These are phyloP conservation scores for Caenorhabditis uteleia DNA, from an alignment of 2,888 invertebrate genomes.

Conservation along the genomic window DNA sequence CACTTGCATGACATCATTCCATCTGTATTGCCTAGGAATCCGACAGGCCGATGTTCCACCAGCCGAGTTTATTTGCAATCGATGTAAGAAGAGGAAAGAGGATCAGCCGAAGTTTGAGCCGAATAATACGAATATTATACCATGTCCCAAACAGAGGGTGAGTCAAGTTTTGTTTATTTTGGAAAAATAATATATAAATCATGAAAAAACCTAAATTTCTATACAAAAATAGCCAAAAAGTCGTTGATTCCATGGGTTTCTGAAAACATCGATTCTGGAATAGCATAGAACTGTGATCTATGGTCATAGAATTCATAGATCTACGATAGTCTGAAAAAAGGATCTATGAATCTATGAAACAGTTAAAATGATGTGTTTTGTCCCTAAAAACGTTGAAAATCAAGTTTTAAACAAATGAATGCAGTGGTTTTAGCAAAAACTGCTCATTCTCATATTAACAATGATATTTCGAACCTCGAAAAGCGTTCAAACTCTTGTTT, in stretches of 20 bases:
- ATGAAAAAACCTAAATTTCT: background rate
- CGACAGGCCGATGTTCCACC: constrained; percentile 2
- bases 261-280: background rate
- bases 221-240: background rate
- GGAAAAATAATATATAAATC: background rate
- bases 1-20: constrained; percentile 1
- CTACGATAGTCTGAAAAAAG: too few relatives aligned
- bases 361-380: too few relatives aligned
- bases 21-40: constrained; percentile 1
- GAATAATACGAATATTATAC: background rate
- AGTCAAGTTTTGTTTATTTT: background rate
- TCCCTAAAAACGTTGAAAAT: too few relatives aligned
- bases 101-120: background rate
- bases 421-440: too few relatives aligned
- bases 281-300: too few relatives aligned
- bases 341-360: too few relatives aligned
- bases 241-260: background rate
- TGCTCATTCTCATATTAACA: too few relatives aligned
- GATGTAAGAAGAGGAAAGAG: background rate
- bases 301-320: too few relatives aligned
- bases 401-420: too few relatives aligned
- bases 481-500: too few relatives aligned
- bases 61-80: constrained; percentile 2
- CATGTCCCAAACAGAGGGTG: background rate
- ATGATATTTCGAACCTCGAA: too few relatives aligned